Percentiles rank a stretch among this genome's conserved stretches.
These are phyloP conservation scores for Philereme vetulata DNA, from an alignment of 2,888 invertebrate species.

Conservation along the genomic window DNA sequence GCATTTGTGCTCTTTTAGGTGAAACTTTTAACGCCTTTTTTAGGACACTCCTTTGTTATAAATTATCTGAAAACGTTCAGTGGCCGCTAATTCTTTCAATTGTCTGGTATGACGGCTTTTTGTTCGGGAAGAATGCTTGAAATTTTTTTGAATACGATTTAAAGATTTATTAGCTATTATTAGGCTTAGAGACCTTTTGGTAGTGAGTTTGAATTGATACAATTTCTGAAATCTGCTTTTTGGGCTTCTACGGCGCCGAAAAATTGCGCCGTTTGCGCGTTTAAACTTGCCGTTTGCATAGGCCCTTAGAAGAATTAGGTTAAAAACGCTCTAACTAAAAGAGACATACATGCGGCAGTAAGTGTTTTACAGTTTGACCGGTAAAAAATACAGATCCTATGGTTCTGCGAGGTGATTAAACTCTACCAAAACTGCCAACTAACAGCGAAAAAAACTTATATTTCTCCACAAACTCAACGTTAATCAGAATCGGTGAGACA, in stretches of 20 bases:
- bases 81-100: conserved; percentile 37
- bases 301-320: too few species aligned
- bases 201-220: neutral
- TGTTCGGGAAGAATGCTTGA: conserved; percentile 21
- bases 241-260: neutral
- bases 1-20: conserved; percentile 57
- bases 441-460: too few species aligned
- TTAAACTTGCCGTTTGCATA: too few species aligned
- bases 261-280: neutral
- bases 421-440: too few species aligned
- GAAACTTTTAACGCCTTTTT: conserved; percentile 51
- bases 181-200: conserved; percentile 4
- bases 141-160: conserved; percentile 17
- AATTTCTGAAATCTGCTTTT: too few species aligned
- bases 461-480: neutral
- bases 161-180: conserved; percentile 17
- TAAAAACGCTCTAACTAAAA: too few species aligned
- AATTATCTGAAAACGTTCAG: conserved; percentile 40
- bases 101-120: conserved; percentile 29
- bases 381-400: too few species aligned
- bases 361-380: too few species aligned
- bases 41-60: conserved; percentile 43
- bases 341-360: too few species aligned
- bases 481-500: conserved; percentile 3
- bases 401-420: too few species aligned